A percentile compares a stretch with the other conserved stretches of the same genome.
Evolutionary conservation across 2,797 vertebrate species (phyloP).

Genomic region (Myripristis murdjan): DNA sequence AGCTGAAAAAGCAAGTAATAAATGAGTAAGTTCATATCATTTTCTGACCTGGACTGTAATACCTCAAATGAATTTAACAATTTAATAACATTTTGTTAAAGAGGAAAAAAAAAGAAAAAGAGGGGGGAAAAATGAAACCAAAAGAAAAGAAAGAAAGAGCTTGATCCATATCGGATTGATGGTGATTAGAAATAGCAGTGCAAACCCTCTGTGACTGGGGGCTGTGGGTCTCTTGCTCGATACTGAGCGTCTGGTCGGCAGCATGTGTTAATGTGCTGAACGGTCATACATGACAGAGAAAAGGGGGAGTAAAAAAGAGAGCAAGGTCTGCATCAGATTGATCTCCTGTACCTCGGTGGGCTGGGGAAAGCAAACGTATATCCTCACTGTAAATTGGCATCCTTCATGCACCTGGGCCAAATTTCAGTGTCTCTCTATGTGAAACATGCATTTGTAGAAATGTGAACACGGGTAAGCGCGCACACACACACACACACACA

Average conservation of each 20-base stretch:
- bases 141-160: slow-evolving; percentile 6
- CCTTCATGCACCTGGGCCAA: slow-evolving; percentile 29
- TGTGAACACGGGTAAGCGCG: background rate
- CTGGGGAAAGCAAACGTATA: slow-evolving; percentile 43
- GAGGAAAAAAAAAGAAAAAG: background rate
- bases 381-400: slow-evolving; percentile 46
- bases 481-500: background rate
- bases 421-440: background rate
- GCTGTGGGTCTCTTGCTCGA: slow-evolving; percentile 62
- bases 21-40: too few relatives aligned
- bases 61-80: too few relatives aligned
- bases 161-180: slow-evolving; percentile 57
- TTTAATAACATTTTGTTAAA: background rate
- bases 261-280: slow-evolving; percentile 70
- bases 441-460: background rate
- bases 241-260: slow-evolving; percentile 67
- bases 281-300: slow-evolving; percentile 41
- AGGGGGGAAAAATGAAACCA: too few relatives aligned
- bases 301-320: slow-evolving; percentile 33
- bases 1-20: too few relatives aligned
- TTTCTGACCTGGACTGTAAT: too few relatives aligned
- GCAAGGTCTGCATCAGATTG: slow-evolving; percentile 59
- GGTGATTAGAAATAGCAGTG: slow-evolving; percentile 72
- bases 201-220: slow-evolving; percentile 68
- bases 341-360: slow-evolving; percentile 68